These are phyloP conservation scores for Adelges cooleyi DNA, from an alignment of 1,140 invertebrate species.

Conservation along the genomic window DNA sequence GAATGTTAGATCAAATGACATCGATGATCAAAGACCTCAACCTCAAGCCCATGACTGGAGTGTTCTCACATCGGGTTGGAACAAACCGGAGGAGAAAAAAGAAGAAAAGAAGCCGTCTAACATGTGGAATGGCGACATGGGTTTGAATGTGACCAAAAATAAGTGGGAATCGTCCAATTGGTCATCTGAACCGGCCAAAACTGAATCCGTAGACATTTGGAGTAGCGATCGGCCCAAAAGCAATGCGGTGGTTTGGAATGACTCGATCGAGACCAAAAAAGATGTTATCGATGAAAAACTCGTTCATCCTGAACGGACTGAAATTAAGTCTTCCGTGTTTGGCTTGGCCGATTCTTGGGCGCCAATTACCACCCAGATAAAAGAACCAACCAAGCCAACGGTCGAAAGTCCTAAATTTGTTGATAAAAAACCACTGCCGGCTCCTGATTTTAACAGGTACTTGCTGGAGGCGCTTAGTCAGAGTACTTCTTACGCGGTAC, in stretches of 20 bases:
- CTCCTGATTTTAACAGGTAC: slow-evolving; percentile 15
- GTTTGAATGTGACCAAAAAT: slow-evolving; percentile 5
- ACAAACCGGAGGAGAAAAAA: slow-evolving; percentile 20
- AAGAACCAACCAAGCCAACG: slow-evolving; percentile 18
- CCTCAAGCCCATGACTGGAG: slow-evolving; percentile 22
- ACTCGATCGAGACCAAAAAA: slow-evolving; percentile 9
- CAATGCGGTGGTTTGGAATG: slow-evolving; percentile 22
- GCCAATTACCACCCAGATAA: slow-evolving; percentile 13
- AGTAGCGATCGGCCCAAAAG: slow-evolving; percentile 24
- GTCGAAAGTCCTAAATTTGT: slow-evolving; percentile 17
- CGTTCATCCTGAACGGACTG: slow-evolving; percentile 3
- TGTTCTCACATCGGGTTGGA: slow-evolving; percentile 19
- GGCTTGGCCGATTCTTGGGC: slow-evolving; percentile 13
- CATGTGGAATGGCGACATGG: slow-evolving; percentile 24
- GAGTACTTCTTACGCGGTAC: slow-evolving; percentile 2
- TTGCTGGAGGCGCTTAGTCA: slow-evolving; percentile 13
- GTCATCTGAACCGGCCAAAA: slow-evolving; percentile 14
- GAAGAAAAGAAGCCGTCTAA: slow-evolving; percentile 18
- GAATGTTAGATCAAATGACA: slow-evolving; percentile 21
- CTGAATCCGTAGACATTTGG: slow-evolving; percentile 14
- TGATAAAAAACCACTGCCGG: slow-evolving; percentile 21
- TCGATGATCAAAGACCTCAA: slow-evolving; percentile 23
- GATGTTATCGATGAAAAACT: slow-evolving; percentile 18
- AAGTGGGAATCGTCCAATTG: slow-evolving; percentile 21
- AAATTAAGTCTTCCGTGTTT: slow-evolving; percentile 20